Evolutionary conservation across 2,113 vertebrate genomes (phyloP), one percentile per base, ranked within the genome.

Genomic region (Lipotes vexillifer): DNA sequence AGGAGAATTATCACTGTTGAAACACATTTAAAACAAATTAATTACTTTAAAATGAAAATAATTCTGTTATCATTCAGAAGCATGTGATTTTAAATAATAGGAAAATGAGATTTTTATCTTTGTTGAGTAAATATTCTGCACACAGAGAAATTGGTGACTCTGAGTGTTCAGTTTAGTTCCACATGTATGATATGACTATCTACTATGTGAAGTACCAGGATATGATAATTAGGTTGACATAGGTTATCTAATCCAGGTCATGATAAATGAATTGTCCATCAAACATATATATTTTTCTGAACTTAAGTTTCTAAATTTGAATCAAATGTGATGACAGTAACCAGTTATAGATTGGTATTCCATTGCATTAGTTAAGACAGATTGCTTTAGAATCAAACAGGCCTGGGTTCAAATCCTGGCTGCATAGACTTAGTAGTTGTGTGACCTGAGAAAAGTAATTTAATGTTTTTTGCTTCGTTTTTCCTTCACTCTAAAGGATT

Each of bases 11-110:
- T 65, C 49, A 90, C 31, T 66, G 84, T 61, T 94, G 61, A 97
- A 96, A 90, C 41, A 94, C 6, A 90, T 78, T 92, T 96, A 94
- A 96, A 97, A 83, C 33, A 91, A 89, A 95, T 93, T 81, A 95
- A 95, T 97, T 97, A 49, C 44, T 81, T 83, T 93, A 92, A 95
- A 96, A 96, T 85, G 75, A 95, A 96, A 95, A 96, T 89, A 75
- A 38, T 91, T 87, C n/a, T 81, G 18, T 46, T 80, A 36, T 41
- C 71, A 85, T 97, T 88, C 46, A 88, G 55, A 94, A 92, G 46
- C 46, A 78, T 90, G 41, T 69, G 59, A 63, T 78, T 96, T 93
- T 96, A 41, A 96, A 75, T 84, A 86, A 90, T 75, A 91, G 86
- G 72, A 83, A 89, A 97, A 57, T 87, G 21, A 95, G 15, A 83